Base-by-base conservation (phyloP, 1,140 invertebrate genomes). In the Laodelphax striatellus region DNA sequence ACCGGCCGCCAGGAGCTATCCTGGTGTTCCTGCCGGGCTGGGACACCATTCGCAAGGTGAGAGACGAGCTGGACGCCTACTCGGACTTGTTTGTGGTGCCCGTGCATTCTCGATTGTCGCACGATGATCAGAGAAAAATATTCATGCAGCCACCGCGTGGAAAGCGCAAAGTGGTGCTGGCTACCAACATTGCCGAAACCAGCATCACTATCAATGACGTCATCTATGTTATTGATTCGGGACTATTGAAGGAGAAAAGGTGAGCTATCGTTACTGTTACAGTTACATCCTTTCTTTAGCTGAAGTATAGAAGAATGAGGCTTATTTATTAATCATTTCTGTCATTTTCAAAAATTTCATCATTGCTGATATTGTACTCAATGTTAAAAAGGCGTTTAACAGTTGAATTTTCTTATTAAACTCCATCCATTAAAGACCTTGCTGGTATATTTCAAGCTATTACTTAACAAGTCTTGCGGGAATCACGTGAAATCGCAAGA, bases 191-290 rank as follows among this genome's bases (percentile, higher is more conserved):
- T 63, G 88, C 88, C 6, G 88, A 91, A 75, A 90, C 88, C 0
- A 88, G 88, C 50, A 91, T 94, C 65, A 94, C 92, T 22, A 91
- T 94, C 64, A 88, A 94, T 73, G 92, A 94, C 72, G 83, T 94
- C 31, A 86, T 92, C 0, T 91, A 84, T 72, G 90, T 94, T 0
- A 79, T 94, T 41, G 87, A 94, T 70, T 57, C 62, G 21, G 65
- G 65, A n/a, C 58, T 61, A 44, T 56, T 60, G 21, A 65, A 64
- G 54, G 58, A 65, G 41, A 59, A 56, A 52, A 58, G 61, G 61
- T 62, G 13, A 53, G n/a, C 31, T 38, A 9, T 38, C 28, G n/a
- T n/a, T n/a, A n/a, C n/a, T n/a, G n/a, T n/a, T n/a, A n/a, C n/a
- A n/a, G n/a, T n/a, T 6, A 28, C 24, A 28, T 28, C 24, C 5